Percentiles rank a stretch among this genome's conserved stretches.
Conservation (phyloP, 2,888 invertebrate genomes). For the Teleogryllus oceanicus region DNA sequence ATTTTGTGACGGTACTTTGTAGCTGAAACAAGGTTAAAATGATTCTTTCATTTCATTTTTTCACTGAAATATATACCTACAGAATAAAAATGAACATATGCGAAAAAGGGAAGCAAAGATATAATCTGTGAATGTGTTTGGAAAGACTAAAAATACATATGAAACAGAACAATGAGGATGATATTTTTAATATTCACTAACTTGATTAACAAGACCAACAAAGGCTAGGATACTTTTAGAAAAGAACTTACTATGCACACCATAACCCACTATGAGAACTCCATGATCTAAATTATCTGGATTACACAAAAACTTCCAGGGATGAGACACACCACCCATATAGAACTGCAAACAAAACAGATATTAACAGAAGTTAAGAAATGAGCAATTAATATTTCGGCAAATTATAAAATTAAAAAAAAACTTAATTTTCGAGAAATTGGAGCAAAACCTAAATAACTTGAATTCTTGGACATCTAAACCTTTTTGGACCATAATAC, state of each 20-base stretch:
- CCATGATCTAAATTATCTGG: constrained; percentile 83
- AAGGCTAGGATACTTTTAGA: too few species aligned
- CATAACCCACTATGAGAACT: constrained; percentile 93
- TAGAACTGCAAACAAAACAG: constrained; percentile 67
- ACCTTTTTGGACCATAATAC: too few species aligned
- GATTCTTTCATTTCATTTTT: neutral
- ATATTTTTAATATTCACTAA: too few species aligned
- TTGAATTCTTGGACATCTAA: too few species aligned
- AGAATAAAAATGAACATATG: too few species aligned
- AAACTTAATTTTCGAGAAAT: neutral
- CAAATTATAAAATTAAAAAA: neutral
- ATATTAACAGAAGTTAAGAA: neutral
- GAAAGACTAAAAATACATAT: too few species aligned
- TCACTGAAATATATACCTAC: neutral
- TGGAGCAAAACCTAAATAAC: too few species aligned
- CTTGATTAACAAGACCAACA: too few species aligned
- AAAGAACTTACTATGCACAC: constrained; percentile 63
- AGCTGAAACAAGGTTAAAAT: constrained; percentile 24
- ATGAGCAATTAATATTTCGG: neutral
- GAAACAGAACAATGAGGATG: too few species aligned
- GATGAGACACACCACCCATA: constrained; percentile 90
- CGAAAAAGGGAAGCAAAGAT: too few species aligned
- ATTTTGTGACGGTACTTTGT: constrained; percentile 62
- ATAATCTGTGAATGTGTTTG: too few species aligned
- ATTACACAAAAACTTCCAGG: constrained; percentile 76